A percentile compares a stretch with the other conserved stretches of the same genome.
These are phyloP conservation scores for Ceyx melanurus DNA, from an alignment of 2,113 vertebrate genomes.

Conservation along the genomic window DNA sequence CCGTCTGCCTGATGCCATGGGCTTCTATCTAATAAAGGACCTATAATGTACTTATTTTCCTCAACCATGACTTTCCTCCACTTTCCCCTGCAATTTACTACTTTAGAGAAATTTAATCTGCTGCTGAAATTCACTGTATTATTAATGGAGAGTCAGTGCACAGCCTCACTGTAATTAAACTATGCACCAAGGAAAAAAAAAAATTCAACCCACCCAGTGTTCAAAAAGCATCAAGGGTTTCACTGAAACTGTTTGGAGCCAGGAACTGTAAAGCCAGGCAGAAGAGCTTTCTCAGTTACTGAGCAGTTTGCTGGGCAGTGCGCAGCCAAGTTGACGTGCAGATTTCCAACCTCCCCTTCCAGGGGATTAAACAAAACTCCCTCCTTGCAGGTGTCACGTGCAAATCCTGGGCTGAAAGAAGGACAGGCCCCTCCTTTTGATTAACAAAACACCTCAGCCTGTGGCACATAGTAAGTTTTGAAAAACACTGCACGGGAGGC, in stretches of 20 bases:
- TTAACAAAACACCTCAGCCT: not conserved
- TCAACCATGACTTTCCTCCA: slow-evolving; percentile 35
- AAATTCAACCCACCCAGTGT: not conserved
- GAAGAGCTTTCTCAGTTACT: not conserved
- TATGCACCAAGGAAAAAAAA: not conserved
- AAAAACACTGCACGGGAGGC: not conserved
- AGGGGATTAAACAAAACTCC: not conserved
- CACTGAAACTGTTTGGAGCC: not conserved
- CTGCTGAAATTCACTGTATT: slow-evolving; percentile 79
- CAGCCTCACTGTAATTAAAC: slow-evolving; percentile 76
- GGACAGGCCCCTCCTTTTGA: not conserved
- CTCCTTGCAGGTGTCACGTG: not conserved
- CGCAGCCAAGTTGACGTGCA: not conserved
- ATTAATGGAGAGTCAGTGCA: slow-evolving; percentile 81
- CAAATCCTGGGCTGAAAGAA: not conserved
- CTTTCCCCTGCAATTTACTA: slow-evolving; percentile 70
- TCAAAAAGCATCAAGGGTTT: slow-evolving; percentile 22
- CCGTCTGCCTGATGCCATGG: slow-evolving; percentile 60
- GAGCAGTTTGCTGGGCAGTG: not conserved
- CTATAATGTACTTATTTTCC: slow-evolving; percentile 63
- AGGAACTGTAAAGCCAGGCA: not conserved
- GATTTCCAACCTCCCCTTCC: not conserved
- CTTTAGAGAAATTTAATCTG: slow-evolving; percentile 85
- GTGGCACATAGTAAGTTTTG: not conserved
- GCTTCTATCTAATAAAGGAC: slow-evolving; percentile 74